A percentile compares a stretch with the other conserved stretches of the same genome.
These are phyloP conservation scores for Synchiropus splendidus DNA, from an alignment of 2,113 vertebrate genomes.

Conservation along the genomic window DNA sequence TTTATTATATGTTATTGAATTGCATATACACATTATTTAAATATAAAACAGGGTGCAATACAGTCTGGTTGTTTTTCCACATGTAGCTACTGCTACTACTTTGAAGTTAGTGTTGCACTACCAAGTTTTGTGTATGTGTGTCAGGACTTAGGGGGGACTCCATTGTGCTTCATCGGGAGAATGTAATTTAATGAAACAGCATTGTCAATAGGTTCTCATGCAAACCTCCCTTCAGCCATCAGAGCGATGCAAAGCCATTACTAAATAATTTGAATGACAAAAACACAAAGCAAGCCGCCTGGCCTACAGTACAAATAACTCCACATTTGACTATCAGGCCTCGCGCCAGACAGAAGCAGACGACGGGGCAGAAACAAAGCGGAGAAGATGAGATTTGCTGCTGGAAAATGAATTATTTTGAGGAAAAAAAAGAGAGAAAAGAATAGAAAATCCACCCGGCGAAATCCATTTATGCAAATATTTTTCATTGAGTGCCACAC, in stretches of 20 bases:
- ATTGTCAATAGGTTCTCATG: slow-evolving; percentile 6
- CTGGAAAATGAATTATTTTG: slow-evolving; percentile 7
- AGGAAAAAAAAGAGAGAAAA: slow-evolving; percentile 2
- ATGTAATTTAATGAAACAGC: slow-evolving; percentile 20
- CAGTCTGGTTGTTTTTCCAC: no score
- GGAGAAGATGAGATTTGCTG: slow-evolving; percentile 6
- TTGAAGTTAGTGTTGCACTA: no score
- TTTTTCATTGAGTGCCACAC: slow-evolving; percentile 13
- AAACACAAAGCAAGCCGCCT: slow-evolving; percentile 26
- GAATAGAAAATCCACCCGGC: background rate
- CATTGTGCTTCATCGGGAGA: no score
- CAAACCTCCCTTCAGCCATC: slow-evolving; percentile 9
- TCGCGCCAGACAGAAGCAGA: slow-evolving; percentile 5
- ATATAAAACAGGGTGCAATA: no score
- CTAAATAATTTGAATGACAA: slow-evolving; percentile 41
- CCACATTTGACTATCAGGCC: slow-evolving; percentile 20
- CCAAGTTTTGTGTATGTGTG: background rate
- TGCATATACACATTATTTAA: no score
- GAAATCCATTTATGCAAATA: slow-evolving; percentile 24
- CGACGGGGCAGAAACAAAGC: slow-evolving; percentile 11
- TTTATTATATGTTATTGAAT: no score
- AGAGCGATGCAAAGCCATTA: slow-evolving; percentile 38
- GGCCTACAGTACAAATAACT: slow-evolving; percentile 16
- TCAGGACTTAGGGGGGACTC: slow-evolving; percentile 3
- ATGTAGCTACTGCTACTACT: no score